Percentiles rank a stretch among this genome's conserved stretches.
phyloP scores from a whole-genome alignment of 2,797 vertebrate genomes.

The Mycteria americana region DNA sequence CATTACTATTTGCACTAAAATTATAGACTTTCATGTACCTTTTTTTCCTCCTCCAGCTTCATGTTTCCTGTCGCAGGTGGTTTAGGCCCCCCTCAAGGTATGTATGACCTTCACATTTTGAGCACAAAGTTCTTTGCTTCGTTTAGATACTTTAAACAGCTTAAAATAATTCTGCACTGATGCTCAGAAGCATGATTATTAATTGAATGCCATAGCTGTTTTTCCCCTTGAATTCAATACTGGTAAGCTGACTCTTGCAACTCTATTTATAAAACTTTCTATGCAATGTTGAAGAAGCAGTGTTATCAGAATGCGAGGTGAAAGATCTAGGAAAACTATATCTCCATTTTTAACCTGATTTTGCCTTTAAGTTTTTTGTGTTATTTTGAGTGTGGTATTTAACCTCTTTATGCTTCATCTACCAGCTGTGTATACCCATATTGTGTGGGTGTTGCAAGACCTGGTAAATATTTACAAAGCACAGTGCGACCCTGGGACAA shows the following conservation, averaged over 20 bases:
- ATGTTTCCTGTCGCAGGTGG: conserved; percentile 92
- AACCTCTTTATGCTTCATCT: conserved; percentile 46
- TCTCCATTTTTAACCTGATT: not conserved
- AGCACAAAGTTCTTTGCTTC: not conserved
- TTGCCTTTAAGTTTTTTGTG: conserved; percentile 4
- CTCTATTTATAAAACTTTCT: not conserved
- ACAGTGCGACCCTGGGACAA: conserved; percentile 40
- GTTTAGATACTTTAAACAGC: not conserved
- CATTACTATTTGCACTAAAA: not conserved
- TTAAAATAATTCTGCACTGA: not conserved
- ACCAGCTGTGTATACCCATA: conserved; percentile 4
- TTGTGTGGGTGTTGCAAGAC: conserved; percentile 49
- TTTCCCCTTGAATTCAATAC: not conserved
- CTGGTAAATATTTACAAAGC: conserved; percentile 67
- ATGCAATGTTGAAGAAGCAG: not conserved
- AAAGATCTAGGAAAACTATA: not conserved
- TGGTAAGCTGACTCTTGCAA: not conserved
- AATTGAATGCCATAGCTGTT: not conserved
- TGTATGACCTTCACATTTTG: conserved; percentile 31
- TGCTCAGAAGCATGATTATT: not conserved
- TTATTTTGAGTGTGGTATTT: conserved; percentile 21
- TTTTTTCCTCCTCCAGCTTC: conserved; percentile 80
- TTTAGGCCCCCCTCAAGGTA: conserved; percentile 92
- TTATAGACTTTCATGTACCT: not conserved
- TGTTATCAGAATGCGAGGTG: not conserved